These are phyloP conservation scores for Lanistes nyassanus DNA, from an alignment of 1,140 invertebrate genomes.

Conservation along the genomic window DNA sequence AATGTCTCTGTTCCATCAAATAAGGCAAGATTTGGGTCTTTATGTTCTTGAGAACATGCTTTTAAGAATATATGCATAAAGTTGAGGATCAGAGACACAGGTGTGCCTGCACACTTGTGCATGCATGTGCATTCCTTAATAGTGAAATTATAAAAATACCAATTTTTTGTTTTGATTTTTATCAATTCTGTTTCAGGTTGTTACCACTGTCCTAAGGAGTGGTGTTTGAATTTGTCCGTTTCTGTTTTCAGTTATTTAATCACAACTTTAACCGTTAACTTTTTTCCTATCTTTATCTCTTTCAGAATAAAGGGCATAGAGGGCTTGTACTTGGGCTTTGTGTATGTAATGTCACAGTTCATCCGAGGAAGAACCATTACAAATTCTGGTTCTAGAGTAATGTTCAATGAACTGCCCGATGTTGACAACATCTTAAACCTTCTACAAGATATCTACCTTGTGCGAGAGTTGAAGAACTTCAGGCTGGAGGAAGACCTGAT, in stretches of 20 bases:
- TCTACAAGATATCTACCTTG: slow-evolving; percentile 96
- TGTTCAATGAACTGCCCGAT: slow-evolving; percentile 97
- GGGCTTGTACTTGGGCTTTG: slow-evolving; percentile 95
- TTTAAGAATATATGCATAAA: too few species aligned
- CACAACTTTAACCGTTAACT: not conserved
- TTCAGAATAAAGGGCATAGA: slow-evolving; percentile 93
- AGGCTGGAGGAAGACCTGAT: slow-evolving; percentile 98
- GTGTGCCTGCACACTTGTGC: not conserved
- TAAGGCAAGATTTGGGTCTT: too few species aligned
- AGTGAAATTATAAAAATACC: not conserved
- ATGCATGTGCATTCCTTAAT: not conserved
- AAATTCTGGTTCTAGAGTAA: slow-evolving; percentile 87
- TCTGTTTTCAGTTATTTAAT: not conserved
- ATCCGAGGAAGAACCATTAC: slow-evolving; percentile 83
- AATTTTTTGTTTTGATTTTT: not conserved
- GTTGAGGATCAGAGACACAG: too few species aligned
- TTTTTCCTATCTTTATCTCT: not conserved
- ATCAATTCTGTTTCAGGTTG: not conserved
- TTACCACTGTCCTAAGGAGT: not conserved
- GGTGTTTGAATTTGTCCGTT: not conserved
- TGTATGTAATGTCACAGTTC: slow-evolving; percentile 89
- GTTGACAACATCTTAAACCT: slow-evolving; percentile 91
- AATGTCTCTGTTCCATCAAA: too few species aligned
- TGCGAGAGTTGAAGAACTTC: slow-evolving; percentile 93
- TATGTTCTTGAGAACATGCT: too few species aligned